Percentiles rank a stretch among this genome's conserved stretches.
phyloP scores from a whole-genome alignment of 2,888 invertebrate genomes.

The Rhogogaster chlorosoma region DNA sequence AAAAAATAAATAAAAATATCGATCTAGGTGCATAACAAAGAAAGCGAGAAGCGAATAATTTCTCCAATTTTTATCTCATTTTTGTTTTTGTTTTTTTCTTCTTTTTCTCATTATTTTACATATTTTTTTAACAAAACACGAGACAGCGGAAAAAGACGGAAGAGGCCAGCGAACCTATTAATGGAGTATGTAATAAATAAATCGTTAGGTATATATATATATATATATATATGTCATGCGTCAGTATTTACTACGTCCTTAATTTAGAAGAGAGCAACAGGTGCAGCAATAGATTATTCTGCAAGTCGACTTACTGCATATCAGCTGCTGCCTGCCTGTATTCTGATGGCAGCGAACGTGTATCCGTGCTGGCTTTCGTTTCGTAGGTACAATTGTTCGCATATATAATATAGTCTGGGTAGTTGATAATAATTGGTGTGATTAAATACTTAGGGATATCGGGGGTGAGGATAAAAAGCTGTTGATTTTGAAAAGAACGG shows the following conservation, averaged over 20 bases:
- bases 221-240: not conserved
- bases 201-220: not conserved
- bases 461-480: not conserved
- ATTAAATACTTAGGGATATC: not conserved
- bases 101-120: no score
- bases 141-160: not conserved
- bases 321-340: not conserved
- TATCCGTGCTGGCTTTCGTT: not conserved
- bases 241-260: not conserved
- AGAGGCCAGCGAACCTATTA: not conserved
- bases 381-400: not conserved
- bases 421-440: not conserved
- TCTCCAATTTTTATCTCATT: no score
- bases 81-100: no score
- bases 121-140: no score
- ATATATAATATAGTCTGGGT: not conserved
- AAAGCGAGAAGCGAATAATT: no score
- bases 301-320: not conserved
- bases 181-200: not conserved
- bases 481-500: not conserved
- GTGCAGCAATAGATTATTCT: constrained; percentile 25
- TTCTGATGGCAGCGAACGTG: not conserved
- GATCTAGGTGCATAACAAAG: no score
- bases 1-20: no score
- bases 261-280: constrained; percentile 22